These are phyloP conservation scores for Drosophila buzzatii DNA, from an alignment of 2,888 invertebrate species.

Conservation along the genomic window DNA sequence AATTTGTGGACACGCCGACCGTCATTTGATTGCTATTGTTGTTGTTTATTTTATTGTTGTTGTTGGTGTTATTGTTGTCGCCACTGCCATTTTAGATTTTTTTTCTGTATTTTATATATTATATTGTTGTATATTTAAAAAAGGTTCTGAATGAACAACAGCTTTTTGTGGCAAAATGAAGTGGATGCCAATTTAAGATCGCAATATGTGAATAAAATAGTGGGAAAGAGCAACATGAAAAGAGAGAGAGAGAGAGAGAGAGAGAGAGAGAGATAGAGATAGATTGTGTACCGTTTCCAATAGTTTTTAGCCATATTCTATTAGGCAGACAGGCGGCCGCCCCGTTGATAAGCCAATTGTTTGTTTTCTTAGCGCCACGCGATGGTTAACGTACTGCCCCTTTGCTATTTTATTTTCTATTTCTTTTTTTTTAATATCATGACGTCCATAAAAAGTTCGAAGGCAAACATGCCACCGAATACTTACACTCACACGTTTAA, in stretches of 20 bases:
- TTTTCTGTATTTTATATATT: constrained; percentile 40
- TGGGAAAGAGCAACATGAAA: too few relatives aligned
- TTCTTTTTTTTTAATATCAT: constrained; percentile 29
- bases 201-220: not conserved
- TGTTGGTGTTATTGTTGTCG: constrained; percentile 8
- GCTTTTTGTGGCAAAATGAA: constrained; percentile 31
- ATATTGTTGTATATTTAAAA: constrained; percentile 43
- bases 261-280: not conserved
- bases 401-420: constrained; percentile 1
- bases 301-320: constrained; percentile 30
- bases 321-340: constrained; percentile 19
- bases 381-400: constrained; percentile 43
- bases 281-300: not conserved
- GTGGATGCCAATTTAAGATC: constrained; percentile 42
- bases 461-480: constrained; percentile 44
- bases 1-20: constrained; percentile 81
- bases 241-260: not conserved
- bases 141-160: constrained; percentile 32
- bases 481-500: not conserved
- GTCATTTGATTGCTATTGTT: constrained; percentile 65
- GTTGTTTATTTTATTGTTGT: constrained; percentile 18
- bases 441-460: constrained; percentile 46
- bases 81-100: constrained; percentile 47
- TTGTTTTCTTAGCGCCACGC: constrained; percentile 54
- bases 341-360: constrained; percentile 57